Percentiles rank a stretch among this genome's conserved stretches.
Conservation (phyloP, 53 echinoderm and acorn worm species). For the Glandiceps talaboti region DNA sequence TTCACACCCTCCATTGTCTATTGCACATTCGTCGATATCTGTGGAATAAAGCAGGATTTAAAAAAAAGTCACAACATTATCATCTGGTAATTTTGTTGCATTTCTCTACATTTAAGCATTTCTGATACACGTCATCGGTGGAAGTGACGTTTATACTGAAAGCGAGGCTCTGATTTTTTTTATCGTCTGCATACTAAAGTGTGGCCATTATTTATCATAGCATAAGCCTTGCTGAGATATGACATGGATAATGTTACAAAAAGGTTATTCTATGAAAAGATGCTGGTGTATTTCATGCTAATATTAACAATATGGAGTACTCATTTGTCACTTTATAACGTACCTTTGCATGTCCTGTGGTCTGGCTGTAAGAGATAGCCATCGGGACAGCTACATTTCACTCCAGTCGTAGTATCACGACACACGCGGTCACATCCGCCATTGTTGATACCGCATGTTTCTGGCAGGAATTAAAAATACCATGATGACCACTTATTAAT, state of each 20-base stretch:
- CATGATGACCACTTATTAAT: not conserved
- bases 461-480: conserved; percentile 30
- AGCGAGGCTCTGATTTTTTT: too few species aligned
- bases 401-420: conserved; percentile 79
- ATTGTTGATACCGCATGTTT: conserved; percentile 97
- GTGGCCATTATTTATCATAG: too few species aligned
- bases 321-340: conserved; percentile 16
- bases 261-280: too few species aligned
- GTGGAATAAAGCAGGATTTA: not conserved
- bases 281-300: too few species aligned
- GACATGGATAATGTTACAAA: too few species aligned
- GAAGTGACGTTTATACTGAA: too few species aligned
- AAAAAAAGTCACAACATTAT: too few species aligned
- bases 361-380: conserved; percentile 72
- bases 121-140: too few species aligned
- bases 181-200: too few species aligned
- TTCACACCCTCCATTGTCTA: conserved; percentile 67
- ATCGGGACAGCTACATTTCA: conserved; percentile 79
- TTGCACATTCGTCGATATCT: conserved; percentile 83
- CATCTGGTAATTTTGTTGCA: too few species aligned
- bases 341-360: conserved; percentile 82
- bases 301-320: too few species aligned
- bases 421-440: conserved; percentile 92
- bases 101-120: too few species aligned
- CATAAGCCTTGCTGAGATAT: not conserved